A percentile compares a stretch with the other conserved stretches of the same genome.
These are phyloP conservation scores for Chelon labrosus DNA, from an alignment of 2,797 vertebrate species.

Conservation along the genomic window DNA sequence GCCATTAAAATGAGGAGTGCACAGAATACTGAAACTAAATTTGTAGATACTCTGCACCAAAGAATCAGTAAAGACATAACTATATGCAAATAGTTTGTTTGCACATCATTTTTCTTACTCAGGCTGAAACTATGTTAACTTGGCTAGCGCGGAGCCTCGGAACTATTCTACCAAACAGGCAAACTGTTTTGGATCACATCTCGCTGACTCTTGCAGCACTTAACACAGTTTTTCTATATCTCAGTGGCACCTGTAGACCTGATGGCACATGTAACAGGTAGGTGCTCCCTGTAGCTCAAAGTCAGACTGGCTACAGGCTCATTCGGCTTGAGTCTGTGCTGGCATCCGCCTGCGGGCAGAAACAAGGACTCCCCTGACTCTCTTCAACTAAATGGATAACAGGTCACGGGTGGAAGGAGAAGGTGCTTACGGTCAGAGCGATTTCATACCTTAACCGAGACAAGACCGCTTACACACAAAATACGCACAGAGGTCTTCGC, in stretches of 20 bases:
- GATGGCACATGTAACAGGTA: constrained; percentile 60
- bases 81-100: background rate
- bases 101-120: background rate
- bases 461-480: constrained; percentile 48
- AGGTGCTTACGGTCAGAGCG: constrained; percentile 81
- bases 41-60: background rate
- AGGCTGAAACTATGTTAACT: background rate
- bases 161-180: background rate
- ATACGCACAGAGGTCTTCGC: constrained; percentile 36
- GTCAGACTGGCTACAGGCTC: constrained; percentile 27
- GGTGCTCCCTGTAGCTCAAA: constrained; percentile 1
- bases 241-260: constrained; percentile 52
- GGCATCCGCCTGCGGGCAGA: constrained; percentile 69
- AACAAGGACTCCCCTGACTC: constrained; percentile 55
- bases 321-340: constrained; percentile 37
- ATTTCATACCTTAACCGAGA: constrained; percentile 85
- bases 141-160: background rate
- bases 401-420: constrained; percentile 76
- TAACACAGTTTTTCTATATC: background rate
- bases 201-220: background rate
- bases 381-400: constrained; percentile 84
- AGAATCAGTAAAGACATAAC: background rate
- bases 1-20: background rate
- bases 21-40: no score
- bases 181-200: background rate